Percentiles rank a stretch among this genome's conserved stretches.
phyloP scores from a whole-genome alignment of 1,140 invertebrate species.

The Choristoneura fumiferana region DNA sequence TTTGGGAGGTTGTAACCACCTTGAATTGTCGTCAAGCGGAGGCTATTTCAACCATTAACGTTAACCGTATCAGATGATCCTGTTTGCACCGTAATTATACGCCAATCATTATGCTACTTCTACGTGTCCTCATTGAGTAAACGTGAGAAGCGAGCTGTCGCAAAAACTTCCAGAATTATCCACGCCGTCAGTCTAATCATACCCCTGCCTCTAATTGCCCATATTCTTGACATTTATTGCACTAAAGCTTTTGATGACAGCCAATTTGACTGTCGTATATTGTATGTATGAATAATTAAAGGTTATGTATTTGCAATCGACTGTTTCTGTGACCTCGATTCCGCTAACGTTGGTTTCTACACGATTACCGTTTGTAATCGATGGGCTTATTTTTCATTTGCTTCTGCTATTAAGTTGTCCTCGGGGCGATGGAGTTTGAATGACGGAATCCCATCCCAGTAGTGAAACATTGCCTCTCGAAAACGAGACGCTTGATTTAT shows the following conservation, averaged over 20 bases:
- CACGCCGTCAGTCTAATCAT: too few species aligned
- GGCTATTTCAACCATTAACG: background rate
- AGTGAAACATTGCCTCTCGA: constrained; percentile 11
- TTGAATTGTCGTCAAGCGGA: constrained; percentile 1
- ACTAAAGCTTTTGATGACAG: background rate
- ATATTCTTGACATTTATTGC: background rate
- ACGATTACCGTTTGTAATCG: constrained; percentile 1
- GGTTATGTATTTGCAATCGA: constrained; percentile 15
- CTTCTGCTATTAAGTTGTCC: constrained; percentile 1
- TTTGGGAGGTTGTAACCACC: background rate
- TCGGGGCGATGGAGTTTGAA: background rate
- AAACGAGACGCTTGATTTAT: constrained; percentile 14
- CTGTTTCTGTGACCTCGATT: constrained; percentile 1
- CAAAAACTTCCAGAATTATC: too few species aligned
- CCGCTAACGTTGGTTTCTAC: constrained; percentile 2
- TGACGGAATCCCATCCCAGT: background rate
- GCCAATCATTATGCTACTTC: background rate
- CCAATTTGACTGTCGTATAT: constrained; percentile 13
- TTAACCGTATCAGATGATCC: constrained; percentile 8
- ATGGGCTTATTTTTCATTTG: background rate
- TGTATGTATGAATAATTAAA: constrained; percentile 14
- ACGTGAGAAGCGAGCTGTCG: too few species aligned
- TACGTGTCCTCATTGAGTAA: background rate
- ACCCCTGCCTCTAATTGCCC: too few species aligned
- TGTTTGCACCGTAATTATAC: background rate